These are phyloP conservation scores for Salmo trutta DNA, from an alignment of 2,797 vertebrate species.

Conservation along the genomic window DNA sequence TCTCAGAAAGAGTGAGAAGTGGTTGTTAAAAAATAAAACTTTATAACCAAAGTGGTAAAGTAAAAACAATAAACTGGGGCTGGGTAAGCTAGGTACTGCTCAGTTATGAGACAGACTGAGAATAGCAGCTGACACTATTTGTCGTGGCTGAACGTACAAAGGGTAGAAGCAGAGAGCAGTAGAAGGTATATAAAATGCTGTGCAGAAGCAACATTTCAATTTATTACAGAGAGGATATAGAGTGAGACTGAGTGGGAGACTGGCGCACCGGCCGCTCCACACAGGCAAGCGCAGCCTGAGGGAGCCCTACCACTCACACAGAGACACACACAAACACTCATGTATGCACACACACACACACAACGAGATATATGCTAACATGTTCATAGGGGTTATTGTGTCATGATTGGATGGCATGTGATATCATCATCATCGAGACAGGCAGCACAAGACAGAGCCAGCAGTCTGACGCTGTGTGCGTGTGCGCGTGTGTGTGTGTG, in stretches of 20 bases:
- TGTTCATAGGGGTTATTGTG: neutral
- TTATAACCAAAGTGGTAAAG: neutral
- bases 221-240: slow-evolving; percentile 9
- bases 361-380: neutral
- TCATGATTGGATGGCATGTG: slow-evolving; percentile 54
- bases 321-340: slow-evolving; percentile 24
- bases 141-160: neutral
- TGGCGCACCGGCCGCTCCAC: neutral
- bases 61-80: neutral
- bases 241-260: slow-evolving; percentile 15
- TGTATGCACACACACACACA: slow-evolving; percentile 9
- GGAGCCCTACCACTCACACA: slow-evolving; percentile 16
- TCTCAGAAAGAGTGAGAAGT: neutral
- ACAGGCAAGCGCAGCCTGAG: slow-evolving; percentile 2
- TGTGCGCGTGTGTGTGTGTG: neutral
- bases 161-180: neutral
- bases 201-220: slow-evolving; percentile 10
- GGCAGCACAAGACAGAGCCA: slow-evolving; percentile 63
- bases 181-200: slow-evolving; percentile 15
- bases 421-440: slow-evolving; percentile 77
- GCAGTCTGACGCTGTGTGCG: slow-evolving; percentile 53
- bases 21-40: neutral
- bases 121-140: slow-evolving; percentile 22
- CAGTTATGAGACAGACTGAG: neutral
- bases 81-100: neutral